Percentiles rank a stretch among this genome's conserved stretches.
phyloP scores from a whole-genome alignment of 2,797 vertebrate genomes.

The Xiphorhynchus erythropygius region DNA sequence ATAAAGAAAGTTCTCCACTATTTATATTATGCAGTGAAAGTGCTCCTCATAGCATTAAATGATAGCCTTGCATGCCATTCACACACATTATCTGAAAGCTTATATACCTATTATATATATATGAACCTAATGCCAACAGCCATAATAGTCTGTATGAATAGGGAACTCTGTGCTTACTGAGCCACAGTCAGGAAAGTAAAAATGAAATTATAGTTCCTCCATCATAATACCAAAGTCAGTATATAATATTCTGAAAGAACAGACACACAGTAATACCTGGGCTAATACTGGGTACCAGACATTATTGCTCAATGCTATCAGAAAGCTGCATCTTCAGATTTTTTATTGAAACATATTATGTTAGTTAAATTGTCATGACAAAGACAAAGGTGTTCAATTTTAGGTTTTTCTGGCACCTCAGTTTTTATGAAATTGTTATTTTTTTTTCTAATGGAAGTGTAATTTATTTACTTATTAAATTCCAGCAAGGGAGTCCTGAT shows the following conservation, averaged over 20 bases:
- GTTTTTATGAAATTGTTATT: constrained; percentile 24
- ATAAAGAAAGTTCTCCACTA: not conserved
- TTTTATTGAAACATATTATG: constrained; percentile 50
- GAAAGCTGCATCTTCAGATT: constrained; percentile 22
- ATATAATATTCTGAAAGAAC: constrained; percentile 29
- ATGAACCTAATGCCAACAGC: constrained; percentile 35
- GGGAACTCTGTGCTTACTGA: constrained; percentile 30
- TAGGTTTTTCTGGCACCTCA: constrained; percentile 8
- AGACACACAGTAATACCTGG: constrained; percentile 19
- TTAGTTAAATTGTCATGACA: constrained; percentile 38
- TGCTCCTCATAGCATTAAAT: constrained; percentile 24
- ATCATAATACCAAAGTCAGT: not conserved
- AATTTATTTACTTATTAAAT: constrained; percentile 46
- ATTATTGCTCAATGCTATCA: constrained; percentile 33
- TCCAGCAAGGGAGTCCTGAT: not conserved
- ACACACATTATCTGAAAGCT: constrained; percentile 28
- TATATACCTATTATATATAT: constrained; percentile 43
- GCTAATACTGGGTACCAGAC: not conserved
- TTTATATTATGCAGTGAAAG: constrained; percentile 13
- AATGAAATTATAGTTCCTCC: constrained; percentile 32
- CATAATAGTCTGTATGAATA: constrained; percentile 33
- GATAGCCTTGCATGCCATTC: not conserved
- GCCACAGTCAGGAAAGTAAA: constrained; percentile 32
- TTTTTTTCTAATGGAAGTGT: not conserved
- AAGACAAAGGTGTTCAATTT: constrained; percentile 57